Conservation (phyloP, 2,797 vertebrate genomes). For the Selene dorsalis region DNA sequence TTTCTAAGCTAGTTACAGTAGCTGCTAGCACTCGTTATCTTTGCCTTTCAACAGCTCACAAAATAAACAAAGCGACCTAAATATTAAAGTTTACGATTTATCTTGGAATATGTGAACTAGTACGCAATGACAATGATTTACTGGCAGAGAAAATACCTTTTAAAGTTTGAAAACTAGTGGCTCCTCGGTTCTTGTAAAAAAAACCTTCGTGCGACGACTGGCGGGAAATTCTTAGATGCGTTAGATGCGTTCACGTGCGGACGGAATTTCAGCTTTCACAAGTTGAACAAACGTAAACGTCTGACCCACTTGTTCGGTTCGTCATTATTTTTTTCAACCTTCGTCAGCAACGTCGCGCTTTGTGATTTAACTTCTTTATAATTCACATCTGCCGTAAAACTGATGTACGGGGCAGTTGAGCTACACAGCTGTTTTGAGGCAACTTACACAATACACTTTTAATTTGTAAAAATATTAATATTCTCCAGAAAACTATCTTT, state of each 20-base stretch:
- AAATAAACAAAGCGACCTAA: background rate
- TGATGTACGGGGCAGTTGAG: too few species aligned
- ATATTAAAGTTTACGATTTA: background rate
- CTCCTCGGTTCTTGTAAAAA: rapidly evolving
- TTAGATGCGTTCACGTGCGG: slow-evolving; percentile 9
- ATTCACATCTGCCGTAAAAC: too few species aligned
- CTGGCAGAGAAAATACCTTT: background rate
- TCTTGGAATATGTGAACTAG: background rate
- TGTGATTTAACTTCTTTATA: too few species aligned
- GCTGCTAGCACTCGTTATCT: background rate
- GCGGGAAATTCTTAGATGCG: slow-evolving; percentile 59
- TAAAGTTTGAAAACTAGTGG: background rate
- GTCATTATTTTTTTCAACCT: too few species aligned
- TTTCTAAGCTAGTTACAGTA: background rate
- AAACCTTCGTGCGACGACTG: background rate
- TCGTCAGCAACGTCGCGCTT: too few species aligned
- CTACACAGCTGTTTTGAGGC: background rate
- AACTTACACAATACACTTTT: too few species aligned
- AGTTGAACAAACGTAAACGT: background rate
- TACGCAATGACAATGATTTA: rapidly evolving
- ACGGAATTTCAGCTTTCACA: background rate
- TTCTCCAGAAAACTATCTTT: too few species aligned
- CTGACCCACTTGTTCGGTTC: background rate
- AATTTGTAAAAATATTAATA: too few species aligned
- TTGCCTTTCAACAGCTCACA: background rate